A percentile compares a stretch with the other conserved stretches of the same genome.
Conservation (phyloP, 1,140 invertebrate genomes). For the Bombus cullumanus region DNA sequence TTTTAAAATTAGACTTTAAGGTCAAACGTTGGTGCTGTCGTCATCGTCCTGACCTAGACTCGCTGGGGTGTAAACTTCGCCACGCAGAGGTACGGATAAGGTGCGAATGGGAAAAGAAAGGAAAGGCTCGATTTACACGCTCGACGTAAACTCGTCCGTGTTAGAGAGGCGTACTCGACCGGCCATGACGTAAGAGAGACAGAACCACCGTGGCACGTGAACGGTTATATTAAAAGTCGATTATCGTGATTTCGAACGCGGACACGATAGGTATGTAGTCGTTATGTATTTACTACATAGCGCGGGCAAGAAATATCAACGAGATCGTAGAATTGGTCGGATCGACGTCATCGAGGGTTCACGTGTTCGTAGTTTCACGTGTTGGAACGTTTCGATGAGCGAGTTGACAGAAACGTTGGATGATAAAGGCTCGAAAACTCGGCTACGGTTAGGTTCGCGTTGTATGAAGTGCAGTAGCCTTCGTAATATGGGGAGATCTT, state of each 20-base stretch:
- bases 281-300: no score
- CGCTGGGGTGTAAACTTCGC: conserved; percentile 57
- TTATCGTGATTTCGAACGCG: neutral
- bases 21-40: conserved; percentile 63
- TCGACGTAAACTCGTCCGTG: conserved; percentile 5
- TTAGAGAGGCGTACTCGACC: neutral
- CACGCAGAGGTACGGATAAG: conserved; percentile 44
- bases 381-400: neutral
- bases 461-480: neutral
- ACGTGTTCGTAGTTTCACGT: neutral
- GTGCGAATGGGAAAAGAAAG: conserved; percentile 50
- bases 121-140: conserved; percentile 45
- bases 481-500: neutral
- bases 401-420: neutral
- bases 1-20: conserved; percentile 62
- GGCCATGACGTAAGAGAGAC: neutral
- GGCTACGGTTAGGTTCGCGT: neutral
- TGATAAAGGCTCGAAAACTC: neutral
- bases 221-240: neutral
- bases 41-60: conserved; percentile 66
- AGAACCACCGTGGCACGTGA: neutral
- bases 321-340: neutral
- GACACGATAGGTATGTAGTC: neutral
- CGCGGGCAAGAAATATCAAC: neutral
- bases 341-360: neutral